Evolutionary conservation across 2,113 vertebrate genomes (phyloP), one percentile per base, ranked within the genome.

Genomic region (Heterochromis multidens): DNA sequence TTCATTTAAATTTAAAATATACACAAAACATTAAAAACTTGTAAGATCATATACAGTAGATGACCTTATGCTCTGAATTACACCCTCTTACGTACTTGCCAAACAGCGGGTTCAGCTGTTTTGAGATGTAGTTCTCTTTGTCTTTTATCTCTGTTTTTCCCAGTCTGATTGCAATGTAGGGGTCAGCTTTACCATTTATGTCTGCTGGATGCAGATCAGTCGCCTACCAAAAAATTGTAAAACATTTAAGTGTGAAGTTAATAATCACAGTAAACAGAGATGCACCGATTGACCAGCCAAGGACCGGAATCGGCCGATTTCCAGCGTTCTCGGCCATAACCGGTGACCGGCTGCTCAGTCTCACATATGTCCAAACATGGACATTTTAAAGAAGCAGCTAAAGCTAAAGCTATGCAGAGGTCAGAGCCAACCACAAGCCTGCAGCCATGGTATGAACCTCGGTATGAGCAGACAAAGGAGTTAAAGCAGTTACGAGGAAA

Each of bases 71-170:
- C 1, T 8, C 23, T 43, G 27, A 33, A 43, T 7, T 14, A 6
- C 13, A 27, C 43, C 19, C 1, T 25, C 17, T 78, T 29, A 95
- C 99, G 97, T 95, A 99, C 99, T 99, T 99, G 84, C 99, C 99
- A 80, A 99, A 99, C 84, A 99, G 90, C 0, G 98, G 99, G 92
- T 99, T 99, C 63, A 99, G 95, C 93, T 99, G 99, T 92, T 99
- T 99, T 63, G 99, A 99, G 92, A 99, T 98, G 93, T 99, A 99
- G 91, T 99, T 99, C 93, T 99, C 99, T 91, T 99, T 99, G 96
- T 99, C 99, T 25, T 97, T 98, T 90, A 99, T 96, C 87, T 99
- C 98, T 0, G 97, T 97, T 94, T 98, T 99, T 23, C 99, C 98
- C 31, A 99, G 96, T 90, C 95, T 97, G 93, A 99, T 99, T 88